Evolutionary conservation across 2,888 invertebrate genomes (phyloP).

Genomic region (Meta bourneti): DNA sequence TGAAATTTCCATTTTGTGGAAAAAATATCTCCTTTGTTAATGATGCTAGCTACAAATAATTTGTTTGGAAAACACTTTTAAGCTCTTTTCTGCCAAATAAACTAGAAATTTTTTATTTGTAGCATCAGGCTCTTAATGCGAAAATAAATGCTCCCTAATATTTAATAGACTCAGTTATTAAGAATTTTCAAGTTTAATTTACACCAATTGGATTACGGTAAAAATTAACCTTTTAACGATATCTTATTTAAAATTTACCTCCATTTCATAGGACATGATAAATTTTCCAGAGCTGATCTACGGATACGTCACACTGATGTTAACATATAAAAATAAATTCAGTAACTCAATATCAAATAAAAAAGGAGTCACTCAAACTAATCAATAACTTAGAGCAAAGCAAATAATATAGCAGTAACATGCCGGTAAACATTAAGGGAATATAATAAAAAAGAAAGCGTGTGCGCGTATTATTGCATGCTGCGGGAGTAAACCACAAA

Average conservation of each 20-base stretch:
- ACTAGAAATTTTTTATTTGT: too few species aligned
- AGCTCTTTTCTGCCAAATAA: too few species aligned
- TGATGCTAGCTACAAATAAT: too few species aligned
- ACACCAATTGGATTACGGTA: too few species aligned
- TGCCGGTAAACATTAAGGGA: not conserved
- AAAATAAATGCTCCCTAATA: too few species aligned
- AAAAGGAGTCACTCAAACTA: not conserved
- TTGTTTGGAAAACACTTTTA: too few species aligned
- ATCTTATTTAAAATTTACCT: not conserved
- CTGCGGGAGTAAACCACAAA: not conserved
- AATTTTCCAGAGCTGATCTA: not conserved
- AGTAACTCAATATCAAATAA: not conserved
- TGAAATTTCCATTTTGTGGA: too few species aligned
- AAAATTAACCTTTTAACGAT: too few species aligned
- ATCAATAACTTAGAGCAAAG: not conserved
- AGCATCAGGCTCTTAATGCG: too few species aligned
- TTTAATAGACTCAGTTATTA: too few species aligned
- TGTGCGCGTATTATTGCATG: not conserved
- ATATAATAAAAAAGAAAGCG: not conserved
- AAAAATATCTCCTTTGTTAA: too few species aligned
- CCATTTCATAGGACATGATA: not conserved
- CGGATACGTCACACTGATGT: not conserved
- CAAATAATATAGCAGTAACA: not conserved
- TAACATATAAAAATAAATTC: not conserved
- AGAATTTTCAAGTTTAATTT: too few species aligned